These are phyloP conservation scores for Acinonyx jubatus DNA, from an alignment of 2,113 vertebrate genomes.

Conservation along the genomic window DNA sequence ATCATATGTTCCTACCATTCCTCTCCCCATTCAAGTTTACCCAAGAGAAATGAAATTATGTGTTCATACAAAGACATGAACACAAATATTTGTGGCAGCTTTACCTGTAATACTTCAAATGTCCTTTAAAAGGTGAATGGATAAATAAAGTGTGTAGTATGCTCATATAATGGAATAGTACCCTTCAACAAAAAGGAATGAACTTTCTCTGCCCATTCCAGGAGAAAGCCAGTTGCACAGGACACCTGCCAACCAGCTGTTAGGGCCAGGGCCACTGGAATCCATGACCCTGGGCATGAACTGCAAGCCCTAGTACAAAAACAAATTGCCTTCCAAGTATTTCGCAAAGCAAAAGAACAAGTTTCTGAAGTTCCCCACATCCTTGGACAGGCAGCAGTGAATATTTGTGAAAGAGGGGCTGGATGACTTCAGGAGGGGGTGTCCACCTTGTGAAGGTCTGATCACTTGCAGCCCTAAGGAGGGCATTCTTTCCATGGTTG, in stretches of 20 bases:
- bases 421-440: constrained; percentile 82
- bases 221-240: background rate
- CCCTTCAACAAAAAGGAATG: background rate
- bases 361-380: constrained; percentile 60
- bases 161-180: background rate
- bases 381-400: constrained; percentile 76
- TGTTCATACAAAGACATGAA: background rate
- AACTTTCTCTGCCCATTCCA: fast-evolving
- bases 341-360: constrained; percentile 68
- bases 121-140: background rate
- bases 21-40: background rate
- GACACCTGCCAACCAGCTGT: background rate
- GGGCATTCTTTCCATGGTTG: constrained; percentile 63
- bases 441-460: background rate
- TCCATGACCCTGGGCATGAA: constrained; percentile 33
- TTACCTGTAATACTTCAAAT: background rate
- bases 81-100: background rate
- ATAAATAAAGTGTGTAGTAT: background rate
- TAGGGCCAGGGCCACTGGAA: fast-evolving
- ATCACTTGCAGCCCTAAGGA: constrained; percentile 38
- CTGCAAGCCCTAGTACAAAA: constrained; percentile 77
- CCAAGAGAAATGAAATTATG: background rate
- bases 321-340: constrained; percentile 82
- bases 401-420: constrained; percentile 79
- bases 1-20: background rate